Evolutionary conservation across 2,113 vertebrate genomes (phyloP).

Genomic region (Campylorhamphus procurvoides): DNA sequence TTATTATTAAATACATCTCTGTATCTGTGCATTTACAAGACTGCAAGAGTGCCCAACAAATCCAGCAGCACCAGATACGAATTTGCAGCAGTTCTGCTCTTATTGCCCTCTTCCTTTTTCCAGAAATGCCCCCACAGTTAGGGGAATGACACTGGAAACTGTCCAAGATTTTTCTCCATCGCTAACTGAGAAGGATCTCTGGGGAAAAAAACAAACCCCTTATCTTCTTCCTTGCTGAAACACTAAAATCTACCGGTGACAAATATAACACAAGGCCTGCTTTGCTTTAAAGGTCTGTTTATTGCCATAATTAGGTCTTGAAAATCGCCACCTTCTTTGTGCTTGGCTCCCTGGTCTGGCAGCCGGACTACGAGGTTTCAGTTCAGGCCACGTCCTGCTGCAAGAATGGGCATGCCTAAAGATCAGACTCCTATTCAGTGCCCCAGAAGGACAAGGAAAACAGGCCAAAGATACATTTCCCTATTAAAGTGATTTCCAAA

Average conservation of each 20-base stretch:
- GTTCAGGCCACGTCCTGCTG: conserved; percentile 7
- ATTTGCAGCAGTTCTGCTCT: neutral
- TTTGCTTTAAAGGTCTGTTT: neutral
- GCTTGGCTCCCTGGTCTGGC: neutral
- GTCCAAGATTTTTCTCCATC: neutral
- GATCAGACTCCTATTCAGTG: neutral
- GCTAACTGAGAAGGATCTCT: neutral
- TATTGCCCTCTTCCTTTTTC: neutral
- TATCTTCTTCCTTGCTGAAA: neutral
- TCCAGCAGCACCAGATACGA: rapidly evolving
- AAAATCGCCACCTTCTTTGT: neutral
- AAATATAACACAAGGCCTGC: neutral
- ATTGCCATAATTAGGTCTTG: neutral
- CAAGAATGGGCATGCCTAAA: neutral
- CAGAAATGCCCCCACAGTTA: neutral
- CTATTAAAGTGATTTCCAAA: neutral
- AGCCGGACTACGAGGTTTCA: conserved; percentile 8
- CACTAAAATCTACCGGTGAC: conserved; percentile 5
- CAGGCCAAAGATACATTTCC: neutral
- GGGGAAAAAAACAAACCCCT: neutral
- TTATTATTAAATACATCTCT: neutral
- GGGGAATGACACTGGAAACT: neutral
- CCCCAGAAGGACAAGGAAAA: neutral
- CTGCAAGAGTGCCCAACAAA: neutral
- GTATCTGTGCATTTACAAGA: neutral